A percentile compares a stretch with the other conserved stretches of the same genome.
These are phyloP conservation scores for Catalaphyllia jardinei DNA, from an alignment of 64 coral and sea anemone genomes.

Conservation along the genomic window DNA sequence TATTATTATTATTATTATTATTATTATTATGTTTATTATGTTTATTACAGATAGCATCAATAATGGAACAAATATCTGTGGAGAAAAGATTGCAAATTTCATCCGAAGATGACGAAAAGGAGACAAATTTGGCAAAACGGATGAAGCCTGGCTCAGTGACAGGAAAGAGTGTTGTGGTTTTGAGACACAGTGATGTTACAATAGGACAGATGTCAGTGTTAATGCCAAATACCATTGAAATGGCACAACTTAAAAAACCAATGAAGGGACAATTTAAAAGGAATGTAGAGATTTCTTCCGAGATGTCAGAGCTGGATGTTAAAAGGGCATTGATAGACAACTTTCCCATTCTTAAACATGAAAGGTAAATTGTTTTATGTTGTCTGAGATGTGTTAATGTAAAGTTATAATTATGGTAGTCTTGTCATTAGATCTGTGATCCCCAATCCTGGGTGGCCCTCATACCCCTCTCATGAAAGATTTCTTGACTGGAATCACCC, in stretches of 20 bases:
- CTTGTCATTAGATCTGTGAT: too few species aligned
- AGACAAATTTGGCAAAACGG: background rate
- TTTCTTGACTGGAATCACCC: too few species aligned
- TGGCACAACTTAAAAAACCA: constrained; percentile 27
- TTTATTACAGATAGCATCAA: background rate
- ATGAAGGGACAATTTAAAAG: constrained; percentile 27
- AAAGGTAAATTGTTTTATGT: background rate
- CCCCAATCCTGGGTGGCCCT: too few species aligned
- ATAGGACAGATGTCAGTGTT: background rate
- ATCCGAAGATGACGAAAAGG: background rate
- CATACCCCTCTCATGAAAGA: too few species aligned
- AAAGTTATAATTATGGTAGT: too few species aligned
- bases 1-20: too few species aligned
- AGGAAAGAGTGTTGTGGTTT: constrained; percentile 21
- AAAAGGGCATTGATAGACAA: background rate
- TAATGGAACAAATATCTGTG: background rate
- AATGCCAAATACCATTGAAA: constrained; percentile 49
- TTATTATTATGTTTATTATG: too few species aligned
- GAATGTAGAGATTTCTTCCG: constrained; percentile 7
- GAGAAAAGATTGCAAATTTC: background rate
- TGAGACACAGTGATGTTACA: background rate
- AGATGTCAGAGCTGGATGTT: background rate
- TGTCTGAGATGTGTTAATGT: background rate
- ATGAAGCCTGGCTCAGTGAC: background rate
- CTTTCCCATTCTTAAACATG: background rate